Evolutionary conservation across 2,888 invertebrate genomes (phyloP).

Genomic region (Campoplex nolae): DNA sequence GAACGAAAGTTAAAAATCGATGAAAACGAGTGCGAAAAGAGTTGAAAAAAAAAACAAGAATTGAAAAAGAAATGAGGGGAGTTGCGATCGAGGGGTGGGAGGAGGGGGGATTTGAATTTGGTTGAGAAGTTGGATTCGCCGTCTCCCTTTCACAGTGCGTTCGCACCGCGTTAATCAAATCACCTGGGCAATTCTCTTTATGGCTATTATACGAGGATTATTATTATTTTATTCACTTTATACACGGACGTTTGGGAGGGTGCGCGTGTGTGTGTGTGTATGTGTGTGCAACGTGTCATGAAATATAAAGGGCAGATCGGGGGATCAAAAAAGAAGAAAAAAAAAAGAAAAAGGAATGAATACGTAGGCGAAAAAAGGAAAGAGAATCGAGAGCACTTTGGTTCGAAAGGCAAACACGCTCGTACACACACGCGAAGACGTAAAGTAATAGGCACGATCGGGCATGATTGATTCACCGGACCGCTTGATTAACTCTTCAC

Average conservation of each 20-base stretch:
- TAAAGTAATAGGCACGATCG: conserved; percentile 73
- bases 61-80: conserved; percentile 36
- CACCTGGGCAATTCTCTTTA: conserved; percentile 72
- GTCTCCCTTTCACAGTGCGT: conserved; percentile 31
- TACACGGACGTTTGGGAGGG: background rate
- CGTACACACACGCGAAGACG: conserved; percentile 41
- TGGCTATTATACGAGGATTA: conserved; percentile 70
- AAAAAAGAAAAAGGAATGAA: conserved; percentile 17
- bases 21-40: conserved; percentile 65
- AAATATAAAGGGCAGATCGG: conserved; percentile 39
- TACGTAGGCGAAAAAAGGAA: conserved; percentile 47
- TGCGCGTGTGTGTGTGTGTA: background rate
- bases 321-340: conserved; percentile 13
- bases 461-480: conserved; percentile 75
- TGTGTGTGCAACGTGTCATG: conserved; percentile 17
- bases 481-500: conserved; percentile 77
- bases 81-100: conserved; percentile 45
- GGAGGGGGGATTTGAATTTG: conserved; percentile 50
- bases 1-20: conserved; percentile 13
- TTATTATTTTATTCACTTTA: conserved; percentile 70
- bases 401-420: conserved; percentile 33
- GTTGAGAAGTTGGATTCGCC: conserved; percentile 13
- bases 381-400: conserved; percentile 42
- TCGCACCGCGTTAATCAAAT: conserved; percentile 73
- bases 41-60: conserved; percentile 22